Evolutionary conservation across 2,888 invertebrate genomes (phyloP).

Genomic region (Blomia tropicalis): DNA sequence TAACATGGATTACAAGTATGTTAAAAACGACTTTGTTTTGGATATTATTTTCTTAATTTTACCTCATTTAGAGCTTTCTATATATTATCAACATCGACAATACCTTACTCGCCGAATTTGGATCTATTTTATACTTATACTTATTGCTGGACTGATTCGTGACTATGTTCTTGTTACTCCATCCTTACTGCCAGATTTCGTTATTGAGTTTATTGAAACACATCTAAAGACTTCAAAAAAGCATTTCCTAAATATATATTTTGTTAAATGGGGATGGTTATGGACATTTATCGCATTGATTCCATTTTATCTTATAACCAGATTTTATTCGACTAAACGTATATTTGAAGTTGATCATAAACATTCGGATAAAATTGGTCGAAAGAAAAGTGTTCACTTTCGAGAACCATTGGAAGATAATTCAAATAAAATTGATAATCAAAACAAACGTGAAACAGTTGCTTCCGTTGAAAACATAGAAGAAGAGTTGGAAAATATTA

Average conservation of each 20-base stretch:
- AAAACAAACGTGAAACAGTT: background rate
- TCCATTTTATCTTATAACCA: background rate
- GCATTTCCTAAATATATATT: background rate
- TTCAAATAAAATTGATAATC: background rate
- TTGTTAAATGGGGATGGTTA: conserved; percentile 8
- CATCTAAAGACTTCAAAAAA: background rate
- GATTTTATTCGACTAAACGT: background rate
- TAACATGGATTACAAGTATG: conserved; percentile 8
- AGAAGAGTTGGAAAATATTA: background rate
- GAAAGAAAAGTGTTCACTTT: background rate
- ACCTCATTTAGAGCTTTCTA: background rate
- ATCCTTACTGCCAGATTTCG: background rate
- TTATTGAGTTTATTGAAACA: background rate
- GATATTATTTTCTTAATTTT: too few relatives aligned
- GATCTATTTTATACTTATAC: background rate
- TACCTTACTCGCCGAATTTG: background rate
- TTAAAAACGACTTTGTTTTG: background rate
- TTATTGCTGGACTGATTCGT: background rate
- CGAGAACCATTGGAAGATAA: background rate
- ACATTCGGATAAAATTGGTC: background rate
- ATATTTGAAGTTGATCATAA: background rate
- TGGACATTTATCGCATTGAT: background rate
- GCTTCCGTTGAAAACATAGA: background rate
- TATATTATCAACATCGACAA: background rate
- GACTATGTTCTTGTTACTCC: conserved; percentile 6